Percentiles rank a stretch among this genome's conserved stretches.
Evolutionary conservation across 1,140 invertebrate species (phyloP).

Genomic region (Procambarus clarkii): DNA sequence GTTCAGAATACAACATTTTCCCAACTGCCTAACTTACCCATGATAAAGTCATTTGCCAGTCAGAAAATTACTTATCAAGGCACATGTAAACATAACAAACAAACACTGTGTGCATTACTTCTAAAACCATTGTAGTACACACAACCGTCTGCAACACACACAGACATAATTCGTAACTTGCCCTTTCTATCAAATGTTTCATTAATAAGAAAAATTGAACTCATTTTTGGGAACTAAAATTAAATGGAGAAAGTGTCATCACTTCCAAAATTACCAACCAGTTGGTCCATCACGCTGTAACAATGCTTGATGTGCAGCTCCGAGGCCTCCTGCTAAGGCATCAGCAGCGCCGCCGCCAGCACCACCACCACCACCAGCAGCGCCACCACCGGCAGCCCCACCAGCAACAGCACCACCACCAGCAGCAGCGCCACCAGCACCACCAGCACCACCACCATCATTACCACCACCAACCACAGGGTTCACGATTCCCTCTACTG

Average conservation of each 20-base stretch:
- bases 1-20: too few species aligned
- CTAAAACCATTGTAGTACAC: too few species aligned
- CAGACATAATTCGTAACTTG: too few species aligned
- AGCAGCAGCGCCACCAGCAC: slow-evolving; percentile 42
- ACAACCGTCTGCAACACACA: too few species aligned
- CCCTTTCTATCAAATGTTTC: too few species aligned
- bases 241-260: not conserved
- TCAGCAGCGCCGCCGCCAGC: slow-evolving; percentile 36
- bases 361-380: not conserved
- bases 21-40: too few species aligned
- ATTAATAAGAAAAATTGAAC: too few species aligned
- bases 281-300: slow-evolving; percentile 86
- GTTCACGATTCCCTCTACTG: slow-evolving; percentile 34
- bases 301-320: slow-evolving; percentile 88
- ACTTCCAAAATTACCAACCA: slow-evolving; percentile 40
- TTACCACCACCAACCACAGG: slow-evolving; percentile 44
- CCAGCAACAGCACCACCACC: slow-evolving; percentile 13
- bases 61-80: too few species aligned
- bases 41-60: too few species aligned
- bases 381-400: not conserved
- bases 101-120: too few species aligned
- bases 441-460: too few species aligned
- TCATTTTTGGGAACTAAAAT: slow-evolving; percentile 75
- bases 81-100: too few species aligned
- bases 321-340: slow-evolving; percentile 79